Conservation (phyloP, 2,888 invertebrate species). For the Cyrtodaria siliqua region DNA sequence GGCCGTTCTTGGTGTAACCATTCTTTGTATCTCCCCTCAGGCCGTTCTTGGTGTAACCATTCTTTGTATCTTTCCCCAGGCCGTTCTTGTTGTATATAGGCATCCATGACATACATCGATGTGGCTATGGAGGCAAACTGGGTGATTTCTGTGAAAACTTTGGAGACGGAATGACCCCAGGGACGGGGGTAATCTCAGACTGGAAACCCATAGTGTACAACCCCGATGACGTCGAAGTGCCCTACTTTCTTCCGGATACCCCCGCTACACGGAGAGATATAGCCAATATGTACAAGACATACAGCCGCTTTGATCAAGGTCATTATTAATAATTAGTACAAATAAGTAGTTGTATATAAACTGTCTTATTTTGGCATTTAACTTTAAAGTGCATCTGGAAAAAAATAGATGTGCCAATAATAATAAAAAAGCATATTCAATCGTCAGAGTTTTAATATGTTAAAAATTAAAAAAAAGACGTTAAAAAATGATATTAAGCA, state of each 20-base stretch:
- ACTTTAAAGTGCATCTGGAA: no score
- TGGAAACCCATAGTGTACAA: constrained; percentile 95
- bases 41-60: no score
- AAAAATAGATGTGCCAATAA: no score
- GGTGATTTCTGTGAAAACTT: constrained; percentile 96
- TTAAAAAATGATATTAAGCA: no score
- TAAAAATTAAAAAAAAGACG: no score
- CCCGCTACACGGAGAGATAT: constrained; percentile 92
- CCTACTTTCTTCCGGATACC: constrained; percentile 93
- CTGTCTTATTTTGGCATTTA: no score
- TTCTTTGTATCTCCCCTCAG: no score
- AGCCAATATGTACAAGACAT: constrained; percentile 95
- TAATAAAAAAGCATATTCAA: no score
- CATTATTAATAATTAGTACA: no score
- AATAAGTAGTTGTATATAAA: no score
- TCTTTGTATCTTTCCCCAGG: constrained; percentile 45
- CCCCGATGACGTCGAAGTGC: constrained; percentile 93
- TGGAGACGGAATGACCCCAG: constrained; percentile 92
- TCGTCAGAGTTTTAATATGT: no score
- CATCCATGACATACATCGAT: constrained; percentile 97
- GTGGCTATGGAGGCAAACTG: constrained; percentile 91
- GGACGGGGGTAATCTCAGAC: constrained; percentile 94
- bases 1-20: no score
- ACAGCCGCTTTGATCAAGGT: constrained; percentile 96
- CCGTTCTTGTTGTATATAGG: constrained; percentile 93